These are phyloP conservation scores for Polydrusus cervinus DNA, from an alignment of 2,888 invertebrate genomes.

Conservation along the genomic window DNA sequence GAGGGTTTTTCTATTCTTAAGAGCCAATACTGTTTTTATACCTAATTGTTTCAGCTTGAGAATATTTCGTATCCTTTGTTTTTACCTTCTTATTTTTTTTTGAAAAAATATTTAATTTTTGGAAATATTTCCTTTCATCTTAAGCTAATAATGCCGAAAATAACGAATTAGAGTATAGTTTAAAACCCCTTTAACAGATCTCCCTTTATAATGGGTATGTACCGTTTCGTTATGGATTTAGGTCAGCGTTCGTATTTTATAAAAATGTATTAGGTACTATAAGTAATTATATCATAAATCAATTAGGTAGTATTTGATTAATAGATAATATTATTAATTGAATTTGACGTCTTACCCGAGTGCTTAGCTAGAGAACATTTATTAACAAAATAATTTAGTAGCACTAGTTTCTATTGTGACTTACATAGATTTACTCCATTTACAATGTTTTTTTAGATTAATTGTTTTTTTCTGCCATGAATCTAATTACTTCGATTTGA, in stretches of 20 bases:
- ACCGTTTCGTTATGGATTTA: background rate
- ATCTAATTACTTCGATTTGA: background rate
- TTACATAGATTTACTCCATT: background rate
- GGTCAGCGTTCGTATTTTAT: background rate
- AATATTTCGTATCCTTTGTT: too few relatives aligned
- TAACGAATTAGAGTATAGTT: too few relatives aligned
- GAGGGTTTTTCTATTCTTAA: too few relatives aligned
- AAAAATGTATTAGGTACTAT: slow-evolving; percentile 4
- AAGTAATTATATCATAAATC: slow-evolving; percentile 5
- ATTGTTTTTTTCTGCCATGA: background rate
- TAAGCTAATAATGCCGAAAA: too few relatives aligned
- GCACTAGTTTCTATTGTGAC: background rate
- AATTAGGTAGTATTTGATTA: slow-evolving; percentile 3
- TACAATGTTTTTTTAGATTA: background rate
- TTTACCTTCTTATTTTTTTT: too few relatives aligned
- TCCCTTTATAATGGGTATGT: background rate
- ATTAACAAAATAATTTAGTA: slow-evolving; percentile 5
- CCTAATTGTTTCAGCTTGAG: too few relatives aligned
- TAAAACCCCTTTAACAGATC: background rate
- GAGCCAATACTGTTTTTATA: too few relatives aligned
- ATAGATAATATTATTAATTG: slow-evolving; percentile 4
- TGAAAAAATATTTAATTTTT: too few relatives aligned
- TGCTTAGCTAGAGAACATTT: background rate
- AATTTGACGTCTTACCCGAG: slow-evolving; percentile 5
- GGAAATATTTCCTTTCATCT: too few relatives aligned